phyloP scores from a whole-genome alignment of 2,113 vertebrate species.

The Myrmecobius fasciatus region DNA sequence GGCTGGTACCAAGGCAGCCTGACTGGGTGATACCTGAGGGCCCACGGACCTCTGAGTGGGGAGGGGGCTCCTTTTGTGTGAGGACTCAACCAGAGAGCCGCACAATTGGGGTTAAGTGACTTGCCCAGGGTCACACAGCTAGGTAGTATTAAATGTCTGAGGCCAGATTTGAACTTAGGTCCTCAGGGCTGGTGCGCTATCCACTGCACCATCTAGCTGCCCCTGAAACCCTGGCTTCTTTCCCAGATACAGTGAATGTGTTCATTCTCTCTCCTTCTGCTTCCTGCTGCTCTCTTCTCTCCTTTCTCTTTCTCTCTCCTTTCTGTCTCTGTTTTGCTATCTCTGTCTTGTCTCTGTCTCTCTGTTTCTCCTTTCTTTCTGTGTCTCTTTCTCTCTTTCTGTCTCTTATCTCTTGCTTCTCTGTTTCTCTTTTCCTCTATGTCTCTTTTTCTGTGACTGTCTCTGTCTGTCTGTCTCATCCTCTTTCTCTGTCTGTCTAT shows the following conservation, averaged over 20 bases:
- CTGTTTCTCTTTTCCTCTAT: too few species aligned
- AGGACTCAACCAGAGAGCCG: slow-evolving; percentile 60
- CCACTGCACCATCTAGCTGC: too few species aligned
- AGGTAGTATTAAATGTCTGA: too few species aligned
- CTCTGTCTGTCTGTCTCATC: too few species aligned
- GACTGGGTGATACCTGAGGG: not conserved
- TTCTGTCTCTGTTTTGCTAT: not conserved
- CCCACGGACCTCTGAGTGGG: not conserved
- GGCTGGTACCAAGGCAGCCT: not conserved
- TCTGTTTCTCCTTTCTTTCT: not conserved
- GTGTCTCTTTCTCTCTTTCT: too few species aligned
- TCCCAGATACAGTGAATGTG: slow-evolving; percentile 39
- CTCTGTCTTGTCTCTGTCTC: not conserved
- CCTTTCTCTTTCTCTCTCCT: not conserved
- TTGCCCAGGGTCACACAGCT: too few species aligned
- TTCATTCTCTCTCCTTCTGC: slow-evolving; percentile 50
- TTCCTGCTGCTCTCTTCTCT: not conserved
- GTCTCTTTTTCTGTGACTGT: too few species aligned
- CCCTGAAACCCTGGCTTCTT: slow-evolving; percentile 60
- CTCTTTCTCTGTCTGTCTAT: too few species aligned
- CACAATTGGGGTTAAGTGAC: too few species aligned
- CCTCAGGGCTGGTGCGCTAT: too few species aligned
- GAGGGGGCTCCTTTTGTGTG: slow-evolving; percentile 12
- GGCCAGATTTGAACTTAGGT: too few species aligned
- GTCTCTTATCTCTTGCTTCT: too few species aligned